Evolutionary conservation across 2,888 invertebrate species (phyloP).

Genomic region (Hydropsyche betteni): DNA sequence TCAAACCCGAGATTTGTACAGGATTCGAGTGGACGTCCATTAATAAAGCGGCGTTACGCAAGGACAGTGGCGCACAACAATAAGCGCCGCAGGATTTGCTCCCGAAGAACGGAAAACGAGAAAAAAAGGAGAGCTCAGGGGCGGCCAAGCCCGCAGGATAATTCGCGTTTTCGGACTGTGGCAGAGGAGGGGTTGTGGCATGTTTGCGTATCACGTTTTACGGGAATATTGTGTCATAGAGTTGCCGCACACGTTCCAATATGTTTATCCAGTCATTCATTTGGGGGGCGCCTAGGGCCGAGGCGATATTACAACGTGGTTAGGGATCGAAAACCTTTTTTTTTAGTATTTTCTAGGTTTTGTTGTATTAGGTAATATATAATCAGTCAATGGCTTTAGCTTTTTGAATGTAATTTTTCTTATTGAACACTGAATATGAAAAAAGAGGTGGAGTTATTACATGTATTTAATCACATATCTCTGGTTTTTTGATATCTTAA

Average conservation of each 20-base stretch:
- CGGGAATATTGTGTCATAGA: slow-evolving; percentile 36
- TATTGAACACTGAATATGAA: too few species aligned
- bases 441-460: too few species aligned
- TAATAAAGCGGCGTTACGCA: neutral
- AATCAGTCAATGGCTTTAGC: too few species aligned
- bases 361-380: too few species aligned
- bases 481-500: too few species aligned
- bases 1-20: too few species aligned
- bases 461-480: too few species aligned
- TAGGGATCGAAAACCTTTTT: slow-evolving; percentile 2
- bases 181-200: neutral
- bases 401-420: too few species aligned
- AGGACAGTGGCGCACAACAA: neutral
- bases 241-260: slow-evolving; percentile 43
- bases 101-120: neutral
- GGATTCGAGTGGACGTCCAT: too few species aligned
- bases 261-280: slow-evolving; percentile 47
- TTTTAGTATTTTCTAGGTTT: too few species aligned
- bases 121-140: neutral
- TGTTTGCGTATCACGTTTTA: slow-evolving; percentile 23
- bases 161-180: neutral
- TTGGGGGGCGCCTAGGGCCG: slow-evolving; percentile 31
- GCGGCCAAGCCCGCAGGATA: neutral
- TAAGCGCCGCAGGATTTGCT: neutral
- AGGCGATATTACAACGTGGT: slow-evolving; percentile 10